A percentile compares a stretch with the other conserved stretches of the same genome.
Evolutionary conservation across 92 coral and sea anemone genomes (phyloP).

Genomic region (Palythoa heliodiscus): DNA sequence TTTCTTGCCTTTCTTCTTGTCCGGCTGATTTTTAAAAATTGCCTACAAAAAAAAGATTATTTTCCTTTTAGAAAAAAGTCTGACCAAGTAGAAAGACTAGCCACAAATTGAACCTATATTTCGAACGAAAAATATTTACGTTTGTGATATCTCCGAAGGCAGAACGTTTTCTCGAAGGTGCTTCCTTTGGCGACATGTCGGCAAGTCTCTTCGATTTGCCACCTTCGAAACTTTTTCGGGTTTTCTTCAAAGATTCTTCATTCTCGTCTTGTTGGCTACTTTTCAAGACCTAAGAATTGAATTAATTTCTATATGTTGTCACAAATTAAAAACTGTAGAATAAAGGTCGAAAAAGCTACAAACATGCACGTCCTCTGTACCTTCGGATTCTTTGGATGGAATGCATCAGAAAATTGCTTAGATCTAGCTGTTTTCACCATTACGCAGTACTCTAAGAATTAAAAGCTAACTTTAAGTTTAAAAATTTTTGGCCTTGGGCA

Average conservation of each 20-base stretch:
- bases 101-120: background rate
- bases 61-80: background rate
- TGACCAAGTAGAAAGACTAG: background rate
- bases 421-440: constrained; percentile 80
- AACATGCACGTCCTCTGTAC: constrained; percentile 29
- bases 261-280: constrained; percentile 61
- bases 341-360: background rate
- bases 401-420: constrained; percentile 50
- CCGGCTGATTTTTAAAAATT: constrained; percentile 22
- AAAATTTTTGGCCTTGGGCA: background rate
- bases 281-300: constrained; percentile 42
- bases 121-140: constrained; percentile 52
- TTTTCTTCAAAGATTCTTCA: constrained; percentile 42
- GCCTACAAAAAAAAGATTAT: background rate
- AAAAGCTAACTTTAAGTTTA: background rate
- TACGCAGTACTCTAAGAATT: background rate
- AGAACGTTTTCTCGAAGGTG: constrained; percentile 88
- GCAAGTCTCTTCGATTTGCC: constrained; percentile 84
- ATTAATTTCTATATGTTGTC: background rate
- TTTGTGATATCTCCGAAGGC: constrained; percentile 97
- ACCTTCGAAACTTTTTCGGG: constrained; percentile 48
- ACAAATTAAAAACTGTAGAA: background rate
- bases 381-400: constrained; percentile 61
- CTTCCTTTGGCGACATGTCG: constrained; percentile 75
- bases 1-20: constrained; percentile 37